Evolutionary conservation across 2,113 vertebrate species (phyloP), one percentile per base, ranked within the genome.

Genomic region (Propithecus coquereli): DNA sequence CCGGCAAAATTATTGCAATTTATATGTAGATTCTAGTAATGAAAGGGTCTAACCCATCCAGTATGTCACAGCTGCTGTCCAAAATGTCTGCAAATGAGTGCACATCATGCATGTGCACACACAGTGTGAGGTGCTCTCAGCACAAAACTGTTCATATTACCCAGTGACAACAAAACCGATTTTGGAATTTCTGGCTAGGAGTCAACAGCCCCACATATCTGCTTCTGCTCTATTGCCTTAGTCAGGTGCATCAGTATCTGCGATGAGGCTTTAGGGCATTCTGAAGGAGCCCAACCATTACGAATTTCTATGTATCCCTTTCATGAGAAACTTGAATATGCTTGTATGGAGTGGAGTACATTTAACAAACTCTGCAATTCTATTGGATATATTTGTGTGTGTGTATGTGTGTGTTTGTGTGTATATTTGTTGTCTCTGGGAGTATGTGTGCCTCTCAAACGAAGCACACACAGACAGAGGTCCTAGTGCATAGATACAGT

Each of bases 261-360:
- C 81, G 59, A 61, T 77, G 59, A 97, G 90, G n/a, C 1, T 93
- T 77, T 27, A 12, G 94, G 95, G 43, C 45, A 61, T 85, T 92
- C 52, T 32, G 74, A 73, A 94, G 74, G 52, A 95, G 1, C 22
- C 22, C n/a, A 73, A 8, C 0, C 43, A 14, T 37, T 88, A 93
- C 66, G 77, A 71, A 63, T 81, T 43, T 70, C 32, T 71, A 4
- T 80, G 45, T 68, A 32, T 90, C 9, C 0, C 43, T 11, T 96
- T 96, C 34, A 66, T 74, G 86, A 97, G 91, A 87, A 79, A 96
- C 90, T 91, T 96, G 92, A 96, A n/a, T 63, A 61, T 92, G 37
- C 76, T 96, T 77, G 87, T 40, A 6, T 50, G 95, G 0, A n/a
- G n/a, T 79, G 34, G 63, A 79, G n/a, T 86, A 32, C 95, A 61